Conservation (phyloP, 2,113 vertebrate species). For the Macrotus californicus region DNA sequence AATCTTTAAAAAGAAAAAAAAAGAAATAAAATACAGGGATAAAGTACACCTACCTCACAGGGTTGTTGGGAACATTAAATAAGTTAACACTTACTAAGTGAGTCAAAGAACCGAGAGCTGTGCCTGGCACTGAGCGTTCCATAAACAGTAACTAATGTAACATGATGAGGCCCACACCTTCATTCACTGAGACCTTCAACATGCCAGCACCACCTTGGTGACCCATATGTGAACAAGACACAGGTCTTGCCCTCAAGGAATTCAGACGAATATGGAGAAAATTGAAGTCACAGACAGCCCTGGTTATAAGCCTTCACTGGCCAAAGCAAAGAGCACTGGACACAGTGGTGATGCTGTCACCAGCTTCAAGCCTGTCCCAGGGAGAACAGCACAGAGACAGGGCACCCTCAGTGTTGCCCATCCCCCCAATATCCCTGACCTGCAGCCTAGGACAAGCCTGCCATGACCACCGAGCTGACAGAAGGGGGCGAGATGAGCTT, state of each 20-base stretch:
- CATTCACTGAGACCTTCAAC: background rate
- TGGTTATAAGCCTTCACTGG: background rate
- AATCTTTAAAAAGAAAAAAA: no score
- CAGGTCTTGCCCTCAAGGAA: background rate
- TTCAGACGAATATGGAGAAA: background rate
- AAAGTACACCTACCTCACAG: background rate
- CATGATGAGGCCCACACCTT: background rate
- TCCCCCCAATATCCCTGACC: background rate
- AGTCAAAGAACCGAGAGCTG: background rate
- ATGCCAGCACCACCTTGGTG: background rate
- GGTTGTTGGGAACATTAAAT: background rate
- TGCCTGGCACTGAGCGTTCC: background rate
- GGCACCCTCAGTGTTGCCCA: background rate
- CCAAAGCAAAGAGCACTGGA: background rate
- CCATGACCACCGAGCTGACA: background rate
- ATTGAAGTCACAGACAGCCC: background rate
- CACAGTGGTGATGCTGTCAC: background rate
- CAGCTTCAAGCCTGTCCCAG: background rate
- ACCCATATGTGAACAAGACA: background rate
- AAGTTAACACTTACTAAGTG: background rate
- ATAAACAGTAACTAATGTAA: background rate
- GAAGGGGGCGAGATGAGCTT: background rate
- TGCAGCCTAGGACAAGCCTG: background rate
- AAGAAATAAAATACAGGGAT: background rate
- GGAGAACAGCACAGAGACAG: background rate